phyloP scores from a whole-genome alignment of 30 jellyfish, hydroid and myxozoan genomes.

The Chrysaora quinquecirrha region DNA sequence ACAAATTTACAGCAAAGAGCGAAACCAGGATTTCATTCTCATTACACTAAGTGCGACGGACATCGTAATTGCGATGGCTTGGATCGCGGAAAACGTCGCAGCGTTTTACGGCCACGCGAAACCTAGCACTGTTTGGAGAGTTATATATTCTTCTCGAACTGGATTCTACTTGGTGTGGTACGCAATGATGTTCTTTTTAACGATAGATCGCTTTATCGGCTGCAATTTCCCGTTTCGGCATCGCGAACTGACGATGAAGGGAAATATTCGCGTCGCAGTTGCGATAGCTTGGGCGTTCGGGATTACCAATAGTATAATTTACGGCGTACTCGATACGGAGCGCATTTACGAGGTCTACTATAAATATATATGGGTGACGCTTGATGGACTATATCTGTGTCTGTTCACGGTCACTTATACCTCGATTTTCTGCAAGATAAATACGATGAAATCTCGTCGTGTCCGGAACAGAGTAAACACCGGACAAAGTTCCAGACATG shows the following conservation, averaged over 20 bases:
- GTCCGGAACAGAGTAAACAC: background rate
- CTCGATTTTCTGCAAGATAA: slow-evolving; percentile 2
- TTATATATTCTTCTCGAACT: background rate
- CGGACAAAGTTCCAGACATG: background rate
- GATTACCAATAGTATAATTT: background rate
- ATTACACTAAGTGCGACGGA: slow-evolving; percentile 16
- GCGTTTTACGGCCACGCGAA: background rate
- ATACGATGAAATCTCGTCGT: background rate
- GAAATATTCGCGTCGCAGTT: background rate
- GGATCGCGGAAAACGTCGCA: slow-evolving; percentile 2
- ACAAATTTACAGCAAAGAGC: background rate
- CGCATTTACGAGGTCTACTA: background rate
- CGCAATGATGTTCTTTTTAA: slow-evolving; percentile 31
- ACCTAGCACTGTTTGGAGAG: background rate
- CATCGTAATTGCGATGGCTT: slow-evolving; percentile 7
- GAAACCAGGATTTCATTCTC: slow-evolving; percentile 30
- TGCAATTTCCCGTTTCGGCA: slow-evolving; percentile 33
- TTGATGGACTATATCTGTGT: background rate
- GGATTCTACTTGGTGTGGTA: slow-evolving; percentile 38
- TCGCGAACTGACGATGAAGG: background rate
- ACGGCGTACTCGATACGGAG: background rate
- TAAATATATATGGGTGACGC: background rate
- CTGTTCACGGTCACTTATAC: slow-evolving; percentile 1
- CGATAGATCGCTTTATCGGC: slow-evolving; percentile 46
- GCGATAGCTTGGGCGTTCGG: slow-evolving; percentile 12